phyloP scores from a whole-genome alignment of 1,140 invertebrate genomes.

The Andrena cerasifolii region DNA sequence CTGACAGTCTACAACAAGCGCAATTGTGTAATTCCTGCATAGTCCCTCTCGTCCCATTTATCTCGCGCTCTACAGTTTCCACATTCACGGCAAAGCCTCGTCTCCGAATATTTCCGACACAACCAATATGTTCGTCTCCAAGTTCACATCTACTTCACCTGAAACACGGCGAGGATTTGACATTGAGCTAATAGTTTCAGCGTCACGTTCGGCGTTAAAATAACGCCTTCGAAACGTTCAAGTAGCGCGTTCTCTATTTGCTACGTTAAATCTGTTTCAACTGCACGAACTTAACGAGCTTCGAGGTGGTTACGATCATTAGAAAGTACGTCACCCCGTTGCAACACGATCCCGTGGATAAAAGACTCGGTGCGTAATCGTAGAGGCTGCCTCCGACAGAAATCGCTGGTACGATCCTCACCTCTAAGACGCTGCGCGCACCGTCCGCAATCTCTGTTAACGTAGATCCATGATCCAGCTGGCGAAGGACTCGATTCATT shows the following conservation, averaged over 20 bases:
- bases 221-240: background rate
- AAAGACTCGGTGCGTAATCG: constrained; percentile 26
- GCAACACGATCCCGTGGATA: constrained; percentile 28
- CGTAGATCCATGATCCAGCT: no score
- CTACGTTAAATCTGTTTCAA: background rate
- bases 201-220: background rate
- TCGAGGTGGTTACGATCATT: constrained; percentile 8
- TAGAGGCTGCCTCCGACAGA: background rate
- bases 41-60: background rate
- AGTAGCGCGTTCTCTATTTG: background rate
- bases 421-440: background rate
- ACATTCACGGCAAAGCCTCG: no score
- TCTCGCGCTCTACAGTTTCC: background rate
- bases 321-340: constrained; percentile 47
- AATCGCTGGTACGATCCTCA: background rate
- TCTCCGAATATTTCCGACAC: no score
- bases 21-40: constrained; percentile 50
- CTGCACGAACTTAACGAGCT: constrained; percentile 9
- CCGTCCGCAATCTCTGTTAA: background rate
- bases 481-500: constrained; percentile 30
- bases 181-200: background rate
- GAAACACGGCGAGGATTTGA: background rate
- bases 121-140: no score
- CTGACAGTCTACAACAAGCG: background rate
- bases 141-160: background rate